phyloP scores from a whole-genome alignment of 2,113 vertebrate genomes.

The Boleophthalmus pectinirostris region DNA sequence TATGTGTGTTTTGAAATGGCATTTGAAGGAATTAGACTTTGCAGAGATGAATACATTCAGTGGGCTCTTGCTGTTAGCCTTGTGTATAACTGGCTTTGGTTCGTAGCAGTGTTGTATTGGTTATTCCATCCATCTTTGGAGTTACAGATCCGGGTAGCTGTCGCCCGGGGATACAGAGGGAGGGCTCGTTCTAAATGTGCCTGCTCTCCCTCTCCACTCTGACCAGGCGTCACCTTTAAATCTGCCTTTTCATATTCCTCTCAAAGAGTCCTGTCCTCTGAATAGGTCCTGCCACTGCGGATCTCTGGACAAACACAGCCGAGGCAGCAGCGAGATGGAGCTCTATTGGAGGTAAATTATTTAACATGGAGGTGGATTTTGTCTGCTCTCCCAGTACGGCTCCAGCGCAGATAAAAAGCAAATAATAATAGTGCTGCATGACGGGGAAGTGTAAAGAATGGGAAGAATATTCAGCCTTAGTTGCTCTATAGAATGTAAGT shows the following conservation, averaged over 20 bases:
- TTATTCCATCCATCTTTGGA: slow-evolving; percentile 56
- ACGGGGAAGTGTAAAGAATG: neutral
- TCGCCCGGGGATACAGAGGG: slow-evolving; percentile 58
- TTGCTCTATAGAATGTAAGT: slow-evolving; percentile 39
- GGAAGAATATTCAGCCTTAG: slow-evolving; percentile 4
- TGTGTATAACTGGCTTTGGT: neutral
- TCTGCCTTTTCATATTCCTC: slow-evolving; percentile 99
- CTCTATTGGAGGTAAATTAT: slow-evolving; percentile 92
- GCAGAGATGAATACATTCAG: neutral
- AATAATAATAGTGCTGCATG: slow-evolving; percentile 1
- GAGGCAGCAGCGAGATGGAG: slow-evolving; percentile 78
- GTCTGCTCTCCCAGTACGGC: slow-evolving; percentile 72
- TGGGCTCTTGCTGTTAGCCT: neutral
- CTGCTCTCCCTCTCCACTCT: slow-evolving; percentile 74
- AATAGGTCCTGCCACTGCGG: slow-evolving; percentile 94
- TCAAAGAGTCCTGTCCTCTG: slow-evolving; percentile 98
- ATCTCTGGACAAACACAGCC: slow-evolving; percentile 95
- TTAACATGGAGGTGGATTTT: slow-evolving; percentile 81
- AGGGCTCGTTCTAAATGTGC: slow-evolving; percentile 63
- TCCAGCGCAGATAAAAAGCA: slow-evolving; percentile 40
- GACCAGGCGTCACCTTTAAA: slow-evolving; percentile 96
- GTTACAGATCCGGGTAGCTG: slow-evolving; percentile 64
- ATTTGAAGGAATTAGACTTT: neutral
- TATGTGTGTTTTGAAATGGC: neutral
- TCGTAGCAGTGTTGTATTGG: slow-evolving; percentile 37